Evolutionary conservation across 2,888 invertebrate species (phyloP).

Genomic region (Dyspetes luteomarginatus): DNA sequence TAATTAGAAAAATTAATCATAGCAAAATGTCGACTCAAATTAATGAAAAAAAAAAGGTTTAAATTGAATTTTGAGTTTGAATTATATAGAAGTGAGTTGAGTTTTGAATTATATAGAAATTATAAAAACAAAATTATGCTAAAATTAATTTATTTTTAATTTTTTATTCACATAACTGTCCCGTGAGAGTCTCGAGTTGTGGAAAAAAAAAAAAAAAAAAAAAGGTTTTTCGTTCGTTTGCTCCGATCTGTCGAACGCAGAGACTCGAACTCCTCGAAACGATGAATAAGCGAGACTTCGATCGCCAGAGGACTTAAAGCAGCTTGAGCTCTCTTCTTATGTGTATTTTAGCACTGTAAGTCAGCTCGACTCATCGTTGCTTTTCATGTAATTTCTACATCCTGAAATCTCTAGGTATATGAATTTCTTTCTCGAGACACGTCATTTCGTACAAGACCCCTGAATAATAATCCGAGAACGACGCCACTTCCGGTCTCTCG

Average conservation of each 20-base stretch:
- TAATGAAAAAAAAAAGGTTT: no score
- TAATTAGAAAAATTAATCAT: no score
- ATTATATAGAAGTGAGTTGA: no score
- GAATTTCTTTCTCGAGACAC: slow-evolving; percentile 52
- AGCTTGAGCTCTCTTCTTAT: neutral
- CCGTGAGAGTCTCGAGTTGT: neutral
- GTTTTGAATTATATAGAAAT: no score
- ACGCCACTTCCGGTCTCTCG: slow-evolving; percentile 54
- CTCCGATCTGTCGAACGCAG: neutral
- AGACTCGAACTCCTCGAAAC: slow-evolving; percentile 63
- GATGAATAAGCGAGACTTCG: slow-evolving; percentile 59
- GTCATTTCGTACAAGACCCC: slow-evolving; percentile 66
- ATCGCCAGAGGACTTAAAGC: slow-evolving; percentile 45
- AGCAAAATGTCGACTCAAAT: no score
- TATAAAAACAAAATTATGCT: no score
- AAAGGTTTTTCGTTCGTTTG: neutral
- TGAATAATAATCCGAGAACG: slow-evolving; percentile 54
- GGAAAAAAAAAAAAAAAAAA: neutral
- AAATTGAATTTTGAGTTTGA: no score
- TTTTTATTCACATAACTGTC: neutral
- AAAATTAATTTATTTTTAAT: no score
- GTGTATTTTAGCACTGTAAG: neutral
- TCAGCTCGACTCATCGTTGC: neutral
- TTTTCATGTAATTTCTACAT: slow-evolving; percentile 22
- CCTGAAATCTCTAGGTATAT: slow-evolving; percentile 42